phyloP scores from a whole-genome alignment of 2,888 invertebrate genomes.

The Drosophila setosimentum region DNA sequence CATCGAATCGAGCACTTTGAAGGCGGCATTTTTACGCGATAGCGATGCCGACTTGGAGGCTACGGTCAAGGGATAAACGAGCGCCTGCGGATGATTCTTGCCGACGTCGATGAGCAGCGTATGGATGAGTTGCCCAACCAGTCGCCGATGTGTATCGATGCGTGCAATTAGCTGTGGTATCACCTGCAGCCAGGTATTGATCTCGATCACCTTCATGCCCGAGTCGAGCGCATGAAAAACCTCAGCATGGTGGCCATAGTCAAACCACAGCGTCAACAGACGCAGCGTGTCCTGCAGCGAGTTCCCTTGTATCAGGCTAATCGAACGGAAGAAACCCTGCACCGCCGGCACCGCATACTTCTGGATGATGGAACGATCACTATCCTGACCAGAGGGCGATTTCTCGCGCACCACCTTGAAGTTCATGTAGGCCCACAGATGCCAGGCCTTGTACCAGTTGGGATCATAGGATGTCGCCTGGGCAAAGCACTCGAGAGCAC shows the following conservation, averaged over 20 bases:
- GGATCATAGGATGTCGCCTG: slow-evolving; percentile 85
- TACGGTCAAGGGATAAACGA: slow-evolving; percentile 98
- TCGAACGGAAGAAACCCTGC: slow-evolving; percentile 97
- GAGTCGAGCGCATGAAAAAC: slow-evolving; percentile 97
- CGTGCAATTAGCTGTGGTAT: slow-evolving; percentile 99
- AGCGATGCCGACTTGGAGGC: slow-evolving; percentile 97
- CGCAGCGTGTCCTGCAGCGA: slow-evolving; percentile 98
- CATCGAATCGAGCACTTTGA: slow-evolving; percentile 97
- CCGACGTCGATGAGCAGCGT: slow-evolving; percentile 98
- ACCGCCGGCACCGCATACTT: slow-evolving; percentile 97
- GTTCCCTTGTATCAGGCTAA: slow-evolving; percentile 95
- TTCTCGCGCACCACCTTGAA: slow-evolving; percentile 91
- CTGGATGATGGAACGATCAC: slow-evolving; percentile 84
- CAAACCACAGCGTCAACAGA: slow-evolving; percentile 98
- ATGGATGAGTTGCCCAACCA: slow-evolving; percentile 96
- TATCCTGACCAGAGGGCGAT: slow-evolving; percentile 69
- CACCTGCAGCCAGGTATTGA: slow-evolving; percentile 99
- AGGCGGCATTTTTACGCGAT: slow-evolving; percentile 94
- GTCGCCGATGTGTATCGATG: slow-evolving; percentile 94
- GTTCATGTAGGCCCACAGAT: slow-evolving; percentile 99
- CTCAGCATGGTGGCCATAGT: slow-evolving; percentile 97
- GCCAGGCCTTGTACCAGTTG: slow-evolving; percentile 99
- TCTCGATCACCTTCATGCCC: slow-evolving; percentile 96
- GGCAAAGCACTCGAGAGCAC: slow-evolving; percentile 84
- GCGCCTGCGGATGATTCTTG: slow-evolving; percentile 98